Conservation (phyloP, 2,113 vertebrate genomes). For the Rhinogobius similis region DNA sequence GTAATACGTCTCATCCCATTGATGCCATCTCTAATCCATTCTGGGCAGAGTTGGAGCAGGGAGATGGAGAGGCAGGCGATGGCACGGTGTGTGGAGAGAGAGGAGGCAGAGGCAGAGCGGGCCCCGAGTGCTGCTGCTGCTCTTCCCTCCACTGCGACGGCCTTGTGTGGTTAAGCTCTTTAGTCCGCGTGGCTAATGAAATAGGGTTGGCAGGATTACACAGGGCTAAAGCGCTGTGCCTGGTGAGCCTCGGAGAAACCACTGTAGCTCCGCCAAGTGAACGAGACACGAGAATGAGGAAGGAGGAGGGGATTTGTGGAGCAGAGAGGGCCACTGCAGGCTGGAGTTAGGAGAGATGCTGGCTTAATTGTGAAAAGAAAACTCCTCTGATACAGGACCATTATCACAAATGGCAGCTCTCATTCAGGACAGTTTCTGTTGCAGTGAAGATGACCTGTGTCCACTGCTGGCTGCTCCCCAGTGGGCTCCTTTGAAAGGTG, state of each 20-base stretch:
- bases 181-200: slow-evolving; percentile 81
- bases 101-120: slow-evolving; percentile 63
- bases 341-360: slow-evolving; percentile 11
- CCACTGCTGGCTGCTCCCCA: slow-evolving; percentile 40
- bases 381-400: slow-evolving; percentile 40
- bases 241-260: slow-evolving; percentile 74
- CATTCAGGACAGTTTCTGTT: slow-evolving; percentile 48
- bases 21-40: slow-evolving; percentile 82
- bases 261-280: slow-evolving; percentile 69
- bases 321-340: slow-evolving; percentile 38
- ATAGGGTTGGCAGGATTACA: slow-evolving; percentile 81
- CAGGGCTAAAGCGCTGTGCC: slow-evolving; percentile 75
- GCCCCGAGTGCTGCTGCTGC: slow-evolving; percentile 63
- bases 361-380: slow-evolving; percentile 48
- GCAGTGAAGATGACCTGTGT: slow-evolving; percentile 34
- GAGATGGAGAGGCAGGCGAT: slow-evolving; percentile 54
- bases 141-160: slow-evolving; percentile 57
- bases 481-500: slow-evolving; percentile 60
- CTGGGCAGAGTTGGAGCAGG: slow-evolving; percentile 69
- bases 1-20: slow-evolving; percentile 80
- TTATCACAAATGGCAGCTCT: slow-evolving; percentile 45
- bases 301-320: slow-evolving; percentile 41
- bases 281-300: slow-evolving; percentile 47
- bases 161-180: slow-evolving; percentile 79
- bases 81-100: slow-evolving; percentile 40